Conservation (phyloP, 1,140 invertebrate genomes). For the Phocides pigmalion region DNA sequence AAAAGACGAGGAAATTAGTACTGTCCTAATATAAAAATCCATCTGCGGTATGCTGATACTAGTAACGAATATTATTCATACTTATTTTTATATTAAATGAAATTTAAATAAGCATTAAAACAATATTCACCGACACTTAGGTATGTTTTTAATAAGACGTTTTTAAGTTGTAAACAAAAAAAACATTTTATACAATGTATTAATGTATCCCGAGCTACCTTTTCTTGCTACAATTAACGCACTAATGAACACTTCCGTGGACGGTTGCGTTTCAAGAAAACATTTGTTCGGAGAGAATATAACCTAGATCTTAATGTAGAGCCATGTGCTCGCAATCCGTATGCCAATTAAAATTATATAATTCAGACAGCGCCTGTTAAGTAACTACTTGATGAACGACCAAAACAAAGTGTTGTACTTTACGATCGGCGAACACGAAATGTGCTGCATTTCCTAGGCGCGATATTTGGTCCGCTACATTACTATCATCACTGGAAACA, state of each 20-base stretch:
- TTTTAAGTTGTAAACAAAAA: neutral
- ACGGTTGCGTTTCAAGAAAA: slow-evolving; percentile 47
- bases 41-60: no score
- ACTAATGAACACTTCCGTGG: slow-evolving; percentile 19
- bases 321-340: slow-evolving; percentile 36
- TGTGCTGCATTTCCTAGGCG: slow-evolving; percentile 11
- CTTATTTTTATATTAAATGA: no score
- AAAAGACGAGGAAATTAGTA: no score
- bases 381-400: slow-evolving; percentile 45
- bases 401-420: slow-evolving; percentile 49
- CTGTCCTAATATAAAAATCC: no score
- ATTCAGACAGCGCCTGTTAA: slow-evolving; percentile 39
- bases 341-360: slow-evolving; percentile 72
- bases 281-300: slow-evolving; percentile 31
- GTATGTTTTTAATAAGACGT: neutral
- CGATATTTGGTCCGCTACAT: neutral
- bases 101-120: no score
- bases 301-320: slow-evolving; percentile 7
- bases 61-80: no score
- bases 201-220: neutral
- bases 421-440: slow-evolving; percentile 44
- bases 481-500: no score
- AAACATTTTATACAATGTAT: neutral
- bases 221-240: slow-evolving; percentile 17
- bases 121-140: neutral